Evolutionary conservation across 2,797 vertebrate genomes (phyloP), one percentile per base, ranked within the genome.

Genomic region (Crax fasciolata): DNA sequence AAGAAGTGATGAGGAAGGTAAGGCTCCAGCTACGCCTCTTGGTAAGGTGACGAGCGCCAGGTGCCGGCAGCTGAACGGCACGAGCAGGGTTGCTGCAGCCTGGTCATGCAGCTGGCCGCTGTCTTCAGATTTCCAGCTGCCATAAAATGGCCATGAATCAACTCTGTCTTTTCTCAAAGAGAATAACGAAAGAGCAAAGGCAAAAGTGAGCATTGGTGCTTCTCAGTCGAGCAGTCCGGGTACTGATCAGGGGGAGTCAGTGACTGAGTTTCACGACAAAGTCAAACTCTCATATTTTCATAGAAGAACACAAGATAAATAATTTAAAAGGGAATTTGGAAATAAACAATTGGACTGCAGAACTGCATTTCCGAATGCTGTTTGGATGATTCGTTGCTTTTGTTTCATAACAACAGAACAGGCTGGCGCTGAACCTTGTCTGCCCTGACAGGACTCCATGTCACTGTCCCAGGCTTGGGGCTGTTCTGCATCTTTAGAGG

Each of bases 321-420:
- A 76, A 93, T 94, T 87, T 70, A 46, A 93, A 81, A 71, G 63
- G 74, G 58, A 73, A 78, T 94, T 89, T 92, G 70, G 62, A 89
- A 97, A 96, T 93, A 94, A 92, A 89, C 66, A 74, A 2, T 86
- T 93, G 87, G 63, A 91, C 48, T 25, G 54, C 52, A 72, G 62
- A 95, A 84, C 66, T 83, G 75, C 93, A 90, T 70, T 87, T 21
- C 65, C 6, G 24, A 72, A 62, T 91, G 17, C 70, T 94, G 79
- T 7, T 95, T 68, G 83, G 71, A 61, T 91, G 63, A 94, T 83
- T 96, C 65, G 18, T 70, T 93, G 71, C 39, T 90, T 92, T 46
- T 85, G 24, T 62, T 73, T 81, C 32, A 8, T 83, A 30, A 78
- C 79, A 70, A 43, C 84, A 85, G 88, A 84, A 38, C 8, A 27